phyloP scores from a whole-genome alignment of 2,888 invertebrate species.

The Torymus tubicola region DNA sequence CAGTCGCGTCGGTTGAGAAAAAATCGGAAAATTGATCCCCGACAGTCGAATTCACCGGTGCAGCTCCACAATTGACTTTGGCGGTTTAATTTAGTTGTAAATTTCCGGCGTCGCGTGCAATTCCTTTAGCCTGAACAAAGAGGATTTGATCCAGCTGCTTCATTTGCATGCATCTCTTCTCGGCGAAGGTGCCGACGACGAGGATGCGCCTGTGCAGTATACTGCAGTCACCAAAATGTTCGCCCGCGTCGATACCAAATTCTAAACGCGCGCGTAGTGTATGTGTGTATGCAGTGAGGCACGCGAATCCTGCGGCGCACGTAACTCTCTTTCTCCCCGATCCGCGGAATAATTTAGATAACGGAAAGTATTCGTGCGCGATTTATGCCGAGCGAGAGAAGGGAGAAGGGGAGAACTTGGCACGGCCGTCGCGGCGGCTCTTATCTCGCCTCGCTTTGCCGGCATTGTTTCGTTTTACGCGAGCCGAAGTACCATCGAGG shows the following conservation, averaged over 20 bases:
- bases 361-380: conserved; percentile 29
- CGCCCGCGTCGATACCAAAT: conserved; percentile 39
- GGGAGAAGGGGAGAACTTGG: conserved; percentile 35
- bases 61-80: neutral
- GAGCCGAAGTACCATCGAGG: too few relatives aligned
- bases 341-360: conserved; percentile 59
- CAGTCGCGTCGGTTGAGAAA: too few relatives aligned
- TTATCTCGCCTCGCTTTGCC: conserved; percentile 15
- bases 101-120: conserved; percentile 35
- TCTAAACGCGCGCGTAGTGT: conserved; percentile 16
- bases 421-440: conserved; percentile 23
- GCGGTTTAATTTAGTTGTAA: conserved; percentile 52
- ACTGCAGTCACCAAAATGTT: conserved; percentile 13
- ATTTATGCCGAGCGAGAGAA: conserved; percentile 21
- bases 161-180: conserved; percentile 53
- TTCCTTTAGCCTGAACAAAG: conserved; percentile 46
- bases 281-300: too few relatives aligned
- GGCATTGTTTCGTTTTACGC: conserved; percentile 5
- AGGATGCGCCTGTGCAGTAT: too few relatives aligned
- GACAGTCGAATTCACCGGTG: conserved; percentile 7
- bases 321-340: conserved; percentile 9
- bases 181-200: neutral
- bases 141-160: conserved; percentile 52
- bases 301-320: too few relatives aligned
- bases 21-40: conserved; percentile 30